phyloP scores from a whole-genome alignment of 1,140 invertebrate species.

The Rhizoglyphus robini region DNA sequence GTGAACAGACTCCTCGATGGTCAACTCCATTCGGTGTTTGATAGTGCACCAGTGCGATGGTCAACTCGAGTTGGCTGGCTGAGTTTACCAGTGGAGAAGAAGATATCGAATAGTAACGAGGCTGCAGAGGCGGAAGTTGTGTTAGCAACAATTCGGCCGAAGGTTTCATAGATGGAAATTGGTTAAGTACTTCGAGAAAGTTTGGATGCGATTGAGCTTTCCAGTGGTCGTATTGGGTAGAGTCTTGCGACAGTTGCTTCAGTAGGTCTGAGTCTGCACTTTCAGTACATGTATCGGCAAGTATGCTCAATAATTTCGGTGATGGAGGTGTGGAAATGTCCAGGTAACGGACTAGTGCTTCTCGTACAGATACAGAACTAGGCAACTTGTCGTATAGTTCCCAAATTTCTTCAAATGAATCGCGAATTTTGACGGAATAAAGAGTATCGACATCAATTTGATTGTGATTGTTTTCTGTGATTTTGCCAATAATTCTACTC shows the following conservation, averaged over 20 bases:
- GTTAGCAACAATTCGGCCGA: conserved; percentile 66
- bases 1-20: conserved; percentile 85
- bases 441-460: not conserved
- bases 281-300: conserved; percentile 56
- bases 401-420: conserved; percentile 45
- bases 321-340: conserved; percentile 85
- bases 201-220: conserved; percentile 72
- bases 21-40: conserved; percentile 59
- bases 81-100: conserved; percentile 48
- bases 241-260: conserved; percentile 59
- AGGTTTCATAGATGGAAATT: conserved; percentile 70
- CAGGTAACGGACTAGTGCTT: conserved; percentile 64
- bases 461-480: conserved; percentile 25
- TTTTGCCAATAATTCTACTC: conserved; percentile 55
- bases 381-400: conserved; percentile 67
- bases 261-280: conserved; percentile 58
- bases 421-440: conserved; percentile 10
- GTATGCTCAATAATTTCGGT: conserved; percentile 64
- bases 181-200: conserved; percentile 62
- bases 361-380: conserved; percentile 50
- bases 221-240: conserved; percentile 83
- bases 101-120: conserved; percentile 86
- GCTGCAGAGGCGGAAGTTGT: conserved; percentile 69
- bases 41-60: conserved; percentile 79
- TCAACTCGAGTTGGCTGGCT: conserved; percentile 56